Evolutionary conservation across 1,140 invertebrate species (phyloP).

Genomic region (Drosophila asahinai): DNA sequence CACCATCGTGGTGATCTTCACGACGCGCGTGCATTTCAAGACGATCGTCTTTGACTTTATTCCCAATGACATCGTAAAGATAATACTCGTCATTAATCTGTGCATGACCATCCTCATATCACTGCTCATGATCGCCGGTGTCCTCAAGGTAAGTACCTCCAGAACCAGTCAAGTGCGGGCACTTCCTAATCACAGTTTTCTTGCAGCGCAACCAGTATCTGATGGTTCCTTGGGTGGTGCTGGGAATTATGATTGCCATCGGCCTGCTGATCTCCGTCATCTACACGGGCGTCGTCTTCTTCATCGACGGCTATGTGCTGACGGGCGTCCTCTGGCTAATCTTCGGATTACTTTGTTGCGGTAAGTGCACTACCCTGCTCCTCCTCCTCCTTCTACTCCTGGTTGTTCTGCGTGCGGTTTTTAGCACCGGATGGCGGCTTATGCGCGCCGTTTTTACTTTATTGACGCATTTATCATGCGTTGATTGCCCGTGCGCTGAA

Average conservation of each 20-base stretch:
- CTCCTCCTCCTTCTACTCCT: background rate
- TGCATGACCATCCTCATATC: constrained; percentile 93
- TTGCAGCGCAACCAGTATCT: constrained; percentile 91
- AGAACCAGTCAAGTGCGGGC: background rate
- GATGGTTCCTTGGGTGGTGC: constrained; percentile 93
- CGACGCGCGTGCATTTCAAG: constrained; percentile 88
- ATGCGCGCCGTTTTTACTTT: constrained; percentile 57
- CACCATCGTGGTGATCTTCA: constrained; percentile 86
- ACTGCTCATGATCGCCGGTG: constrained; percentile 90
- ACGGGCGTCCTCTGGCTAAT: constrained; percentile 88
- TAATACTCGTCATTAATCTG: constrained; percentile 92
- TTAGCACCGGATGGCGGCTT: constrained; percentile 70
- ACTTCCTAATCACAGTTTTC: constrained; percentile 28
- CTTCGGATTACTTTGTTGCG: constrained; percentile 87
- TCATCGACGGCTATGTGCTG: constrained; percentile 87
- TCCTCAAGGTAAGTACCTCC: constrained; percentile 87
- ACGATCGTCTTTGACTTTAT: constrained; percentile 86
- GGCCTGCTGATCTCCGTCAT: constrained; percentile 91
- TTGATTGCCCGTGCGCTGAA: constrained; percentile 63
- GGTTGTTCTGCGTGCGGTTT: constrained; percentile 56
- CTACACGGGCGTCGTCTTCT: constrained; percentile 90
- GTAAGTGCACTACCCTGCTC: constrained; percentile 85
- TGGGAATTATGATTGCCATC: constrained; percentile 91
- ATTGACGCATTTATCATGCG: constrained; percentile 75
- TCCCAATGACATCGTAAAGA: constrained; percentile 88